Conservation (phyloP, 2,113 vertebrate genomes). For the Heteronetta atricapilla region DNA sequence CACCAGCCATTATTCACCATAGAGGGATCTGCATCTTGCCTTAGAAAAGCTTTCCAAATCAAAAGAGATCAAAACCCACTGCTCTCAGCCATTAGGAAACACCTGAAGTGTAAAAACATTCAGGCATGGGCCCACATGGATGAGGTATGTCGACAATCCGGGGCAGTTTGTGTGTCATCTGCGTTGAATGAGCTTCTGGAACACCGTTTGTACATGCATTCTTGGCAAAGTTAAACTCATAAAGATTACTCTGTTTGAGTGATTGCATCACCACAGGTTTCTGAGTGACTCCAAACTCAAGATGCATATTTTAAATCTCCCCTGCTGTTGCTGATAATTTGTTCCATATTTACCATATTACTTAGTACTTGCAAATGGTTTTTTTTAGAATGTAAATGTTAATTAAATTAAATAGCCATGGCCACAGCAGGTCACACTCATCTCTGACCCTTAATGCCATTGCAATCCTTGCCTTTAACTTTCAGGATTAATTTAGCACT, state of each 20-base stretch:
- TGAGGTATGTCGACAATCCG: background rate
- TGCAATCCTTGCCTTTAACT: background rate
- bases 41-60: background rate
- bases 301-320: constrained; percentile 50
- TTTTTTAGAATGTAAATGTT: constrained; percentile 45
- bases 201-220: background rate
- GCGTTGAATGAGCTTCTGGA: background rate
- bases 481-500: background rate
- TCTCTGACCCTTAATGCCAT: background rate
- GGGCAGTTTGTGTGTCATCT: background rate
- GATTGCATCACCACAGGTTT: constrained; percentile 45
- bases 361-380: constrained; percentile 70
- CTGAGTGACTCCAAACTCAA: constrained; percentile 45
- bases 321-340: constrained; percentile 74
- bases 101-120: background rate
- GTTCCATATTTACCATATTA: constrained; percentile 71
- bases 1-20: fast-evolving
- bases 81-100: background rate
- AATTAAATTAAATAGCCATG: constrained; percentile 55
- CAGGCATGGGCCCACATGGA: background rate
- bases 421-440: constrained; percentile 1
- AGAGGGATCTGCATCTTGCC: fast-evolving
- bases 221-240: background rate
- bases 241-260: constrained; percentile 22
- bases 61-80: background rate